Percentiles rank a stretch among this genome's conserved stretches.
phyloP scores from a whole-genome alignment of 2,113 vertebrate species.

The Eclectus roratus region DNA sequence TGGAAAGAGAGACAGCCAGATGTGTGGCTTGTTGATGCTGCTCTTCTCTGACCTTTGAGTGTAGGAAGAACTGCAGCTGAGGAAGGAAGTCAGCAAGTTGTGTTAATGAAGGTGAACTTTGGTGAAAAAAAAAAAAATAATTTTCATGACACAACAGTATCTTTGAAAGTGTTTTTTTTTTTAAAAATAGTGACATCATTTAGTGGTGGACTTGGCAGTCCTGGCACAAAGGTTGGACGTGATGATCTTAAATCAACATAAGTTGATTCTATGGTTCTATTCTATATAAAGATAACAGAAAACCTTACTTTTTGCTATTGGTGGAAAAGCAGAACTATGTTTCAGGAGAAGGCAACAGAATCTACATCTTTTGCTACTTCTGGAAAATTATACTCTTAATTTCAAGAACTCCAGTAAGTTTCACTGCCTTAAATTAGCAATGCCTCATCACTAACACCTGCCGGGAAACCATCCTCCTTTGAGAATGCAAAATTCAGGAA shows the following conservation, averaged over 20 bases:
- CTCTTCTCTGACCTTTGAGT: slow-evolving; percentile 57
- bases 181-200: background rate
- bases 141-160: background rate
- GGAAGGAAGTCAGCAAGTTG: slow-evolving; percentile 61
- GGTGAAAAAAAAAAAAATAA: background rate
- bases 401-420: background rate
- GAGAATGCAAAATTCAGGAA: background rate
- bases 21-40: slow-evolving; percentile 57
- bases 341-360: background rate
- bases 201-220: background rate
- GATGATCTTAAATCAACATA: background rate
- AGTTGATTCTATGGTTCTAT: background rate
- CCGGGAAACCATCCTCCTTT: background rate
- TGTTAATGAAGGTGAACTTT: slow-evolving; percentile 37
- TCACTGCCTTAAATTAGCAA: background rate
- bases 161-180: background rate
- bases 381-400: background rate
- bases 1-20: slow-evolving; percentile 60
- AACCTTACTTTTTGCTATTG: background rate
- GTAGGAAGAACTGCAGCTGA: slow-evolving; percentile 56
- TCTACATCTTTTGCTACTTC: background rate
- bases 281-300: background rate
- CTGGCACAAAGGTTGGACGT: background rate
- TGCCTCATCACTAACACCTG: background rate
- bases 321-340: background rate